Percentiles rank a stretch among this genome's conserved stretches.
Evolutionary conservation across 92 coral and sea anemone genomes (phyloP).

Genomic region (Epizoanthus scotinus): DNA sequence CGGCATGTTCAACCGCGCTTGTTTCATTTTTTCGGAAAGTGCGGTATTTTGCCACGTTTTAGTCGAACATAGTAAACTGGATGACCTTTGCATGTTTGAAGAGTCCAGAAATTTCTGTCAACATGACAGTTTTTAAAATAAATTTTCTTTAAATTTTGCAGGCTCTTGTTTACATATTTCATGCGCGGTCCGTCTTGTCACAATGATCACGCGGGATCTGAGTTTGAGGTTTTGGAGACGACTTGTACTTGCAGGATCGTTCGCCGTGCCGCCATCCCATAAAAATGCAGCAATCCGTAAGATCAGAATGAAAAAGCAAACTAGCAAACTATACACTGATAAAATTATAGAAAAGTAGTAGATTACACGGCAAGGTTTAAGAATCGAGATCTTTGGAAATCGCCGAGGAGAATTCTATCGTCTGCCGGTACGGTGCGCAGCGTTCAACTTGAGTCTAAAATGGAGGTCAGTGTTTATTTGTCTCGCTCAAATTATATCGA

Average conservation of each 20-base stretch:
- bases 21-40: neutral
- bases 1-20: slow-evolving; percentile 20
- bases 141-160: slow-evolving; percentile 55
- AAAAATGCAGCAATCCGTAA: neutral
- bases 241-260: slow-evolving; percentile 18
- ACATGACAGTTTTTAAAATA: slow-evolving; percentile 41
- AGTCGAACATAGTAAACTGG: neutral
- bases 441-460: slow-evolving; percentile 8
- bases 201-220: slow-evolving; percentile 78
- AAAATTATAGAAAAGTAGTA: neutral
- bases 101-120: slow-evolving; percentile 15
- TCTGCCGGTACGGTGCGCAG: neutral
- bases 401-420: slow-evolving; percentile 16
- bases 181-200: slow-evolving; percentile 53
- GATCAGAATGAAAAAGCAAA: neutral
- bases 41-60: neutral
- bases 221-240: slow-evolving; percentile 36
- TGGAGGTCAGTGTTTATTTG: slow-evolving; percentile 32
- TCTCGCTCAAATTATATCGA: too few relatives aligned
- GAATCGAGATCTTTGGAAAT: slow-evolving; percentile 8
- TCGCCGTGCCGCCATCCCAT: neutral
- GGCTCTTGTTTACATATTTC: slow-evolving; percentile 59
- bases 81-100: slow-evolving; percentile 2
- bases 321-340: neutral
- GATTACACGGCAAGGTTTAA: neutral